Percentiles rank a stretch among this genome's conserved stretches.
Conservation (phyloP, 1,140 invertebrate species). For the Akabosia matsudoensis region DNA sequence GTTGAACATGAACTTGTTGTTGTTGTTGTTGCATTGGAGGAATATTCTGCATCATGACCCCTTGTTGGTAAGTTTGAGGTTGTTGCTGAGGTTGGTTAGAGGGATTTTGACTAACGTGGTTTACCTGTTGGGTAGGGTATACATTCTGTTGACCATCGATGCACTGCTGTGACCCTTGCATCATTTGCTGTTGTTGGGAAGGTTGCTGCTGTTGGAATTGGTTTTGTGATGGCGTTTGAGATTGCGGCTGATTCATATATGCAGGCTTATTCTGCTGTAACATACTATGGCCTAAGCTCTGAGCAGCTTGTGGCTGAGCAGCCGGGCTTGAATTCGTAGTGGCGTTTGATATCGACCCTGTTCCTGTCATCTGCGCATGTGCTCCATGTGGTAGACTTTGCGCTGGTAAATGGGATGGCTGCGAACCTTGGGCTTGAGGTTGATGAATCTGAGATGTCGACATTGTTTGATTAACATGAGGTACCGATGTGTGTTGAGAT, state of each 20-base stretch:
- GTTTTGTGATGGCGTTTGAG: slow-evolving; percentile 30
- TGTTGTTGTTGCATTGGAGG: slow-evolving; percentile 32
- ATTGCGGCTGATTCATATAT: slow-evolving; percentile 47
- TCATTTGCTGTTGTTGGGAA: slow-evolving; percentile 18
- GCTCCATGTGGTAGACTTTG: slow-evolving; percentile 47
- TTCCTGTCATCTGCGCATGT: slow-evolving; percentile 48
- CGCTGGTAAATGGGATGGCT: slow-evolving; percentile 55
- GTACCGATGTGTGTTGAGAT: slow-evolving; percentile 13
- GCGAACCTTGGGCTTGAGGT: slow-evolving; percentile 52
- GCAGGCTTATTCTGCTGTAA: slow-evolving; percentile 33
- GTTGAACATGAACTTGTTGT: slow-evolving; percentile 36
- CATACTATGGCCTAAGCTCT: slow-evolving; percentile 38
- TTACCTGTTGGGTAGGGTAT: background rate
- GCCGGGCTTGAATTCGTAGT: slow-evolving; percentile 41
- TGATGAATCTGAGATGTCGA: slow-evolving; percentile 42
- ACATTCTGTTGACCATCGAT: slow-evolving; percentile 8
- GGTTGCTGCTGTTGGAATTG: slow-evolving; percentile 38
- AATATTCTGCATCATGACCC: slow-evolving; percentile 36
- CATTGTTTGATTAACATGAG: slow-evolving; percentile 25
- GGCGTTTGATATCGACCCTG: slow-evolving; percentile 48
- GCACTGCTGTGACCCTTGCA: too few species aligned
- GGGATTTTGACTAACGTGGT: background rate
- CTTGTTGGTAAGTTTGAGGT: slow-evolving; percentile 28
- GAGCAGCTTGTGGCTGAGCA: slow-evolving; percentile 42
- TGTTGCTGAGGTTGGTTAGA: slow-evolving; percentile 15